Conservation (phyloP, 2,113 vertebrate genomes). For the Lepidiolamprologus cunningtoni region DNA sequence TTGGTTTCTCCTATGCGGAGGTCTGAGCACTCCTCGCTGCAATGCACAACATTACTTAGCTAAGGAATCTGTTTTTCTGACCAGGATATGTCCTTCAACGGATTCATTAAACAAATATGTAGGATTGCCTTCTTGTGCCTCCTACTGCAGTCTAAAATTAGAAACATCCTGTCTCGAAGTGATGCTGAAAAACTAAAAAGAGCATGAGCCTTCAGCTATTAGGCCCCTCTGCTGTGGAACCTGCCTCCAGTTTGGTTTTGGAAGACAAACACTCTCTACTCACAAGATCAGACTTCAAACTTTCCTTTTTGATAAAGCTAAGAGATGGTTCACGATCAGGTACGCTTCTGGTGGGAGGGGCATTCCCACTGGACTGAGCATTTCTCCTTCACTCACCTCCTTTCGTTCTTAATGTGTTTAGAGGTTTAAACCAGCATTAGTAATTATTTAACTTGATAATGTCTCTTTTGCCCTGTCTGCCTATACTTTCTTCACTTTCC, state of each 20-base stretch:
- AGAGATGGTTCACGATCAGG: background rate
- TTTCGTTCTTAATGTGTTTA: background rate
- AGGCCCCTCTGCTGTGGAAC: background rate
- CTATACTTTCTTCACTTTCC: background rate
- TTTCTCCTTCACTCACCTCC: background rate
- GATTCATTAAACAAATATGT: background rate
- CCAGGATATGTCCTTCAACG: background rate
- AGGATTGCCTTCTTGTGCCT: background rate
- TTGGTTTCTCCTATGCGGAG: background rate
- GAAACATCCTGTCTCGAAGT: background rate
- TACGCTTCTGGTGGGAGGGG: background rate
- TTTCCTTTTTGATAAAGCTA: background rate
- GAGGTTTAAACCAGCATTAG: background rate
- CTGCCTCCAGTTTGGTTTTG: background rate
- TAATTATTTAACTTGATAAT: background rate
- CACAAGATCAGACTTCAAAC: background rate
- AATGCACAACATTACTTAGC: background rate
- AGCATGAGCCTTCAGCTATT: background rate
- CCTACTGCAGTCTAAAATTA: background rate
- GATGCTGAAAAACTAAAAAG: background rate
- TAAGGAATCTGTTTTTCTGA: background rate
- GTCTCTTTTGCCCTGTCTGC: background rate
- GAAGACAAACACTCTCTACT: background rate
- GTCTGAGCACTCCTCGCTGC: background rate
- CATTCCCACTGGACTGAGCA: background rate